Evolutionary conservation across 2,888 invertebrate species (phyloP).

Genomic region (Actias luna): DNA sequence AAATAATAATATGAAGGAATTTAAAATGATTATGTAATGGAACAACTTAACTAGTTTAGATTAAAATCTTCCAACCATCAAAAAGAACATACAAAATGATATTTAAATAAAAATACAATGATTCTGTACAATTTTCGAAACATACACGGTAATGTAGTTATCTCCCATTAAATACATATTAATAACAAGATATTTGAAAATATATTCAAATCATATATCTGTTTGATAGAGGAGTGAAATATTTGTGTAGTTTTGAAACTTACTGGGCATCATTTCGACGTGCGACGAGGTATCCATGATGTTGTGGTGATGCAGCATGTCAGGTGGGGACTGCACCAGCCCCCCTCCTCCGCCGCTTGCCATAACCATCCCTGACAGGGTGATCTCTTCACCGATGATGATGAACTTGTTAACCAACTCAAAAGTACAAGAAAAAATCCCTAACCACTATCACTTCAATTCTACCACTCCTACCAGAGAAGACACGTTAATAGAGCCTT

Average conservation of each 20-base stretch:
- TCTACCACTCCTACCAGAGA: slow-evolving; percentile 16
- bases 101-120: too few species aligned
- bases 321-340: slow-evolving; percentile 80
- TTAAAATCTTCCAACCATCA: too few species aligned
- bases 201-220: too few species aligned
- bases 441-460: slow-evolving; percentile 18
- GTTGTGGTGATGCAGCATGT: slow-evolving; percentile 77
- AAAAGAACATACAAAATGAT: too few species aligned
- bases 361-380: slow-evolving; percentile 73
- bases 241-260: slow-evolving; percentile 43
- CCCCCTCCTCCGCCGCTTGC: slow-evolving; percentile 77
- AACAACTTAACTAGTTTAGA: too few species aligned
- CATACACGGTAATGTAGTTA: too few species aligned
- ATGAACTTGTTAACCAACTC: neutral
- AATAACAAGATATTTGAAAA: too few species aligned
- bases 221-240: too few species aligned
- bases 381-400: slow-evolving; percentile 10
- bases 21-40: too few species aligned
- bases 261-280: slow-evolving; percentile 79
- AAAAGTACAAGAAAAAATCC: slow-evolving; percentile 10
- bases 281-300: slow-evolving; percentile 78
- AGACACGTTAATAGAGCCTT: slow-evolving; percentile 21
- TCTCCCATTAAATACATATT: too few species aligned
- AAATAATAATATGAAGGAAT: too few species aligned
- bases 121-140: too few species aligned